These are phyloP conservation scores for Gouania willdenowi DNA, from an alignment of 2,797 vertebrate genomes.

Conservation along the genomic window DNA sequence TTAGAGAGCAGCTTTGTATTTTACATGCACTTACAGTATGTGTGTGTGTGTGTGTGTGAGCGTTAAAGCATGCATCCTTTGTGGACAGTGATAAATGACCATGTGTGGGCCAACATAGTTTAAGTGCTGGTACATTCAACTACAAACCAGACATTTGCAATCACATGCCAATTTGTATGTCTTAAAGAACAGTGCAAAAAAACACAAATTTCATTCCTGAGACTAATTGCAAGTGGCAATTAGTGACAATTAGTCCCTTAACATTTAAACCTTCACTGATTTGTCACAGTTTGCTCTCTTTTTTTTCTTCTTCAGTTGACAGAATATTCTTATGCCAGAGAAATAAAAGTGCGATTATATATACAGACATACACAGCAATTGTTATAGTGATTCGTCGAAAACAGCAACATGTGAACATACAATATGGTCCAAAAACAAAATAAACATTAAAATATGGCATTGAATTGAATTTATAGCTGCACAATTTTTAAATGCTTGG, in stretches of 20 bases:
- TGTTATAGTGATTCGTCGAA: conserved; percentile 54
- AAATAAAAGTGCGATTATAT: conserved; percentile 52
- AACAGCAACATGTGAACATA: conserved; percentile 50
- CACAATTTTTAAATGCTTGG: conserved; percentile 62
- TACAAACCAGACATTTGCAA: conserved; percentile 62
- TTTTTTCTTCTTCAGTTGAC: conserved; percentile 45
- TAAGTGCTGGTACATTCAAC: conserved; percentile 75
- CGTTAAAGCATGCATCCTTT: conserved; percentile 67
- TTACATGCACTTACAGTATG: conserved; percentile 71
- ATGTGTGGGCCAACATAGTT: conserved; percentile 65
- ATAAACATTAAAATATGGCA: conserved; percentile 55
- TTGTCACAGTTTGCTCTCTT: conserved; percentile 43
- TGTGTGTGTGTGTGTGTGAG: conserved; percentile 44
- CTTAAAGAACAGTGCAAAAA: conserved; percentile 75
- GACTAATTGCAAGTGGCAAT: conserved; percentile 64
- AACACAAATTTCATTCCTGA: conserved; percentile 75
- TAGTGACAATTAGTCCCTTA: conserved; percentile 74
- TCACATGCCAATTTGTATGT: conserved; percentile 65
- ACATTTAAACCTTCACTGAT: conserved; percentile 45
- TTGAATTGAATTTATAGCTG: conserved; percentile 66
- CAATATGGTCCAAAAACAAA: conserved; percentile 50
- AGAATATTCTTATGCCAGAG: conserved; percentile 44
- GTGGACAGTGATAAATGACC: conserved; percentile 69
- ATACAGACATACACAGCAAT: conserved; percentile 65
- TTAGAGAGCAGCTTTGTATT: conserved; percentile 61